A percentile compares a stretch with the other conserved stretches of the same genome.
phyloP scores from a whole-genome alignment of 2,113 vertebrate species.

The Marmota flaviventris region DNA sequence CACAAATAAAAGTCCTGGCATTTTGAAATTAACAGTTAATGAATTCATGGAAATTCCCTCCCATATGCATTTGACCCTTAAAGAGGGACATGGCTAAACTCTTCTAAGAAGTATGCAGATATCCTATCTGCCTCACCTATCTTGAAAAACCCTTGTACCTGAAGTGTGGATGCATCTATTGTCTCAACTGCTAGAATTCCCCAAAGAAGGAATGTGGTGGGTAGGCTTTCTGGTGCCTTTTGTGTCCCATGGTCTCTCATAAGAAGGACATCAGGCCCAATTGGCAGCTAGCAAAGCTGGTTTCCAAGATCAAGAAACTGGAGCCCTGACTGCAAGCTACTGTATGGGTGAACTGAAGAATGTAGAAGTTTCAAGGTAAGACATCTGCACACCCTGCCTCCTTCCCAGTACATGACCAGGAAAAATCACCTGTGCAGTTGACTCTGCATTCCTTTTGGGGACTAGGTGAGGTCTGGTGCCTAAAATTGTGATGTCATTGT shows the following conservation, averaged over 20 bases:
- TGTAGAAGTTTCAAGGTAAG: no score
- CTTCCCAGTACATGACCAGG: background rate
- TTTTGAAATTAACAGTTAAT: background rate
- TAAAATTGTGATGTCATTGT: background rate
- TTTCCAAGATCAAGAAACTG: background rate
- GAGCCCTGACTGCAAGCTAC: background rate
- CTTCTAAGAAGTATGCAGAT: background rate
- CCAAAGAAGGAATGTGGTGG: background rate
- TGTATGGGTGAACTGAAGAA: background rate
- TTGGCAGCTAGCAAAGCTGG: fast-evolving
- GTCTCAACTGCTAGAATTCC: background rate
- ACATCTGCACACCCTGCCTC: no score
- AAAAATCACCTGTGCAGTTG: background rate
- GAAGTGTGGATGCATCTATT: background rate
- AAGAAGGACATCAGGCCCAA: background rate
- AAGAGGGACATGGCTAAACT: background rate
- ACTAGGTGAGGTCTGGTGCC: background rate
- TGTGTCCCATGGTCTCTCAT: background rate
- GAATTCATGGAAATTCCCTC: fast-evolving
- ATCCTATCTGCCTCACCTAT: fast-evolving
- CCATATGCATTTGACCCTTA: background rate
- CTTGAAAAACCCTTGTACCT: background rate
- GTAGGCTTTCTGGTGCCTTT: background rate
- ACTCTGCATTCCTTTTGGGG: background rate
- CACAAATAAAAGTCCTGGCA: no score